phyloP scores from a whole-genome alignment of 2,797 vertebrate genomes.

The Paguma larvata region DNA sequence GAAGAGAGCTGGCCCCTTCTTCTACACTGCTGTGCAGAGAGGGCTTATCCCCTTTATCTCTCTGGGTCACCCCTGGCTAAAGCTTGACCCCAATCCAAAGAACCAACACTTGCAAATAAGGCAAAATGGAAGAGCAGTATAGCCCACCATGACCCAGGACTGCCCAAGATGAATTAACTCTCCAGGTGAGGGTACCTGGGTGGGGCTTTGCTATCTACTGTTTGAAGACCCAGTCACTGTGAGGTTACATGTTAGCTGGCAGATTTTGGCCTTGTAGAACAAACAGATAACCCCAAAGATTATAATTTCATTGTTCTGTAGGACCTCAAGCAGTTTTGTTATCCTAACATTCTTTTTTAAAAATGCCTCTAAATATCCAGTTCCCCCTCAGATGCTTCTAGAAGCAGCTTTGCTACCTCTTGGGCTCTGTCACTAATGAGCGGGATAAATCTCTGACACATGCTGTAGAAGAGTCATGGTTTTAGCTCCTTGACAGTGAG shows the following conservation, averaged over 20 bases:
- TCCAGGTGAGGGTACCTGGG: not conserved
- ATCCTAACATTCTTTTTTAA: not conserved
- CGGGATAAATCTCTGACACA: not conserved
- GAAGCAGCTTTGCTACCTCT: not conserved
- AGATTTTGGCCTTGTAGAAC: not conserved
- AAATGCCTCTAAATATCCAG: not conserved
- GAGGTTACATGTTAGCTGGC: not conserved
- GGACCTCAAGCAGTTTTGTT: not conserved
- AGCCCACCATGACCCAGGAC: not conserved
- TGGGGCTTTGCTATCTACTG: not conserved
- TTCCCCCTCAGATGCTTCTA: not conserved
- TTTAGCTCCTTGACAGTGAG: not conserved
- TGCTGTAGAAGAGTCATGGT: not conserved
- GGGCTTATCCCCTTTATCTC: not conserved
- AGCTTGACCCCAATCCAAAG: constrained; percentile 57
- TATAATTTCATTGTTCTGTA: not conserved
- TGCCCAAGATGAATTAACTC: not conserved
- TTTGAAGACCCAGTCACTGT: not conserved
- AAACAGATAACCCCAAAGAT: not conserved
- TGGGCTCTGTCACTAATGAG: not conserved
- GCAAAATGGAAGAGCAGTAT: not conserved
- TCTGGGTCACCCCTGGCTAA: not conserved
- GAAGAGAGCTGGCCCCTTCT: constrained; percentile 9
- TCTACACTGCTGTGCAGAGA: not conserved
- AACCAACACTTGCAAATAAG: not conserved